Conservation (phyloP, 2,888 invertebrate species). For the Lymantria dispar region DNA sequence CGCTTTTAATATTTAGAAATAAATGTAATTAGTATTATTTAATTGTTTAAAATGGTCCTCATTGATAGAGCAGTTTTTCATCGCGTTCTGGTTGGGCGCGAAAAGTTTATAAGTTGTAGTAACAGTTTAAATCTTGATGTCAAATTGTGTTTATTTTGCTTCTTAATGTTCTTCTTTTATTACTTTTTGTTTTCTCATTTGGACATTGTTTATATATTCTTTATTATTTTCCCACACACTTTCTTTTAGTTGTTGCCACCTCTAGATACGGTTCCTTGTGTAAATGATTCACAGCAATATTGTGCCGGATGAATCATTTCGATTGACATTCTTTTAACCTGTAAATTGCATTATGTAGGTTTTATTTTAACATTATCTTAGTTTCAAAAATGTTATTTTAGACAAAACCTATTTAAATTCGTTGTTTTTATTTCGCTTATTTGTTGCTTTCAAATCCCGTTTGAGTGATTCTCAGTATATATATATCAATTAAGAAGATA, state of each 20-base stretch:
- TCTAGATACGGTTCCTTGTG: slow-evolving; percentile 6
- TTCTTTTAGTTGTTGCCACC: slow-evolving; percentile 12
- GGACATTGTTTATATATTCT: slow-evolving; percentile 8
- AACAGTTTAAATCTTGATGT: slow-evolving; percentile 7
- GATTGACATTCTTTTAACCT: slow-evolving; percentile 11
- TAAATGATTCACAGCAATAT: slow-evolving; percentile 26
- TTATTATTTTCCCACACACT: slow-evolving; percentile 13
- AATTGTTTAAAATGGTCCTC: background rate
- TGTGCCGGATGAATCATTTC: slow-evolving; percentile 22
- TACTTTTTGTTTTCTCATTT: slow-evolving; percentile 1
- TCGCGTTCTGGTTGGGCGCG: background rate
- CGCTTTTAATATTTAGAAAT: background rate
- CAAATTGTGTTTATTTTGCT: slow-evolving; percentile 16
- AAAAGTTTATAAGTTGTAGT: background rate
- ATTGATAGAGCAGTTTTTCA: background rate
- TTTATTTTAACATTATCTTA: background rate
- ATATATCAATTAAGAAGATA: slow-evolving; percentile 36
- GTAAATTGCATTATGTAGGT: background rate
- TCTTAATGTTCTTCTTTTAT: slow-evolving; percentile 2
- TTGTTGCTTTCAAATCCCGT: slow-evolving; percentile 10
- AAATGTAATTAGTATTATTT: background rate
- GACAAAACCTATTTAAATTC: background rate
- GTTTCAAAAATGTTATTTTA: background rate
- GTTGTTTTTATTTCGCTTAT: background rate
- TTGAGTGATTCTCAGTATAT: slow-evolving; percentile 33